Evolutionary conservation across 2,888 invertebrate genomes (phyloP).

Genomic region (Loripinus fragilis): DNA sequence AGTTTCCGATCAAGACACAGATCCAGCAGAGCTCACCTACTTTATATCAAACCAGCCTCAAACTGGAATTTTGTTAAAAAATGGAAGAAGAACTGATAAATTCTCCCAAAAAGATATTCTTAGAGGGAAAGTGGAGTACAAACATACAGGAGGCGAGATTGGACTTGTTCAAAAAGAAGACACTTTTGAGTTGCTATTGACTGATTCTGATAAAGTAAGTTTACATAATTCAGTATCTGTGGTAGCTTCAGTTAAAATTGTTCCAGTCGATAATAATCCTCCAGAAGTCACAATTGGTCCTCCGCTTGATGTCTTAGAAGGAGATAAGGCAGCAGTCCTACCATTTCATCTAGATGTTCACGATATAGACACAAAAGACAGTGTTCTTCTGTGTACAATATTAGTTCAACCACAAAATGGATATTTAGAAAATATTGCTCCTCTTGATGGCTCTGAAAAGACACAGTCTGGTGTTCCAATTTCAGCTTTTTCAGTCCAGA

Average conservation of each 20-base stretch:
- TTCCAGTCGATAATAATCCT: conserved; percentile 79
- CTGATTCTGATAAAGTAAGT: conserved; percentile 74
- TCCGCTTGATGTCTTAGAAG: conserved; percentile 78
- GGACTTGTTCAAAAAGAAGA: conserved; percentile 73
- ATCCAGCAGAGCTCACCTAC: conserved; percentile 76
- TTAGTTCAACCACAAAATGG: conserved; percentile 79
- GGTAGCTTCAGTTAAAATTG: conserved; percentile 73
- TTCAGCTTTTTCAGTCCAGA: conserved; percentile 79
- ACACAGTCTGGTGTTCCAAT: conserved; percentile 78
- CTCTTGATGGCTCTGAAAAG: conserved; percentile 80
- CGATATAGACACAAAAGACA: conserved; percentile 80
- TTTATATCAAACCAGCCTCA: conserved; percentile 72
- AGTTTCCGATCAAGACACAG: conserved; percentile 78
- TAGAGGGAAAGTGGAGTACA: conserved; percentile 73
- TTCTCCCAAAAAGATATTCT: conserved; percentile 81
- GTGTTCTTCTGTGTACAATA: conserved; percentile 79
- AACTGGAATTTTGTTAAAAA: conserved; percentile 72
- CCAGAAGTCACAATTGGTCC: conserved; percentile 75
- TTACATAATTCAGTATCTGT: conserved; percentile 75
- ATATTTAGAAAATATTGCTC: conserved; percentile 81
- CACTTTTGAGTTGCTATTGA: conserved; percentile 76
- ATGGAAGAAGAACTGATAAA: conserved; percentile 67
- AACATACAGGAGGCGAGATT: conserved; percentile 80
- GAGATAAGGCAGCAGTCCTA: conserved; percentile 74
- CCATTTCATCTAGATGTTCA: conserved; percentile 74